Base-by-base conservation (phyloP, 35 echinoderm and acorn worm genomes). In the Ophiothrix spiculata region DNA sequence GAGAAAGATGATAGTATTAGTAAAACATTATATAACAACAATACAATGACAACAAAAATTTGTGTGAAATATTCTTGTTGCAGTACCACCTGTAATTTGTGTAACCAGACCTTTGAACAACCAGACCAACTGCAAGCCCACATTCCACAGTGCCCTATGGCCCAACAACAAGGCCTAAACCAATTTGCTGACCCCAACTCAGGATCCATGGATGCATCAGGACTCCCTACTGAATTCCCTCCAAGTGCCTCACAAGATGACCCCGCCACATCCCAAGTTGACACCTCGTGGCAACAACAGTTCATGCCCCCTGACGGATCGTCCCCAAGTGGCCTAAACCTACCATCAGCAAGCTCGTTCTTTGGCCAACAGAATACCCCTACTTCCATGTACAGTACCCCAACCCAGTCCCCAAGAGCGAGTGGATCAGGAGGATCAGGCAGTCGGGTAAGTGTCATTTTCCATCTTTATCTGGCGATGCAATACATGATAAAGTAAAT, bases 361-460 rank as follows among this genome's bases (percentile, higher is more conserved):
- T 69, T 69, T 69, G 60, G 60, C 25, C 60, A 69, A n/a, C 60
- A 69, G 60, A 69, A n/a, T 69, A 15, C 60, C 6, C 25, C 60
- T 28, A 69, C 60, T 69, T 69, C 60, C 60, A 69, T 69, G 60
- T 69, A 69, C 60, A 69, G 60, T 25, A 69, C 60, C 60, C 60
- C 8, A 12, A n/a, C 10, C 60, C 60, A 69, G 23, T 69, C 60
- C 45, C 60, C 60, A 15, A 69, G 60, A 69, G 10, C 60, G 25
- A 69, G 60, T 28, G 29, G 16, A 25, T 69, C 60, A 25, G 23
- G 60, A 4, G 17, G 16, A 69, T 6, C 6, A 49, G 60, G 60
- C 4, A 69, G 60, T 69, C 60, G 60, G 60, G 60, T 69, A 69
- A 69, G 60, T 69, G 60, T 69, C 25, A n/a, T n/a, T n/a, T n/a